Evolutionary conservation across 2,888 invertebrate genomes (phyloP), one percentile per base, ranked within the genome.

Genomic region (Fragum whitleyi): DNA sequence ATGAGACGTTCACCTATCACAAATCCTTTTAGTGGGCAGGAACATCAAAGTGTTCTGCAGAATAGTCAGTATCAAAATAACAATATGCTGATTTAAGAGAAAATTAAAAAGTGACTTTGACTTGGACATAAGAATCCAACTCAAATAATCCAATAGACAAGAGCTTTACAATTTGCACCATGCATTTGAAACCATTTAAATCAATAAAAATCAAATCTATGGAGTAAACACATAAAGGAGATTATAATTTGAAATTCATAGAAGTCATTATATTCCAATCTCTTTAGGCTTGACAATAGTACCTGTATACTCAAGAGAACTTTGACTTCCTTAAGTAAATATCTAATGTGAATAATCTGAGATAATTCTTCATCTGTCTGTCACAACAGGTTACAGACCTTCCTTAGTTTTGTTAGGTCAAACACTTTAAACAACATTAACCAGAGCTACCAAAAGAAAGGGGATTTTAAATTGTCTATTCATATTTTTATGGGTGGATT

Each of bases 331-430:
- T 21, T 21, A 26, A 21, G 57, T 57, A 57, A 57, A 57, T 26
- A 57, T 26, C 23, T 14, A 26, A 57, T 21, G 23, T 57, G 57
- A 57, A 57, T 57, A 57, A 57, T 57, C 23, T 55, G 5, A 57
- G 57, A 57, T 57, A 57, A 57, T 57, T 19, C 14, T 14, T 26
- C 14, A 5, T 57, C 23, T 26, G 21, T 51, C 21, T 16, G 19
- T 51, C 21, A 16, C 2, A 51, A 3, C 19, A 51, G 51, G 51
- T 16, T 51, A 36, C 32, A 9, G 32, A 36, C 51, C 51, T n/a
- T 51, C 21, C 21, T 51, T 19, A 7, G 21, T n/a, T 16, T 51
- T 16, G 14, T n/a, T 7, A 51, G 19, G 51, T 51, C 19, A n/a
- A n/a, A 51, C 19, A 21, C 19, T n/a, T n/a, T 16, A 19, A 51